Evolutionary conservation across 2,888 invertebrate genomes (phyloP).

Genomic region (Tiliacea citrago): DNA sequence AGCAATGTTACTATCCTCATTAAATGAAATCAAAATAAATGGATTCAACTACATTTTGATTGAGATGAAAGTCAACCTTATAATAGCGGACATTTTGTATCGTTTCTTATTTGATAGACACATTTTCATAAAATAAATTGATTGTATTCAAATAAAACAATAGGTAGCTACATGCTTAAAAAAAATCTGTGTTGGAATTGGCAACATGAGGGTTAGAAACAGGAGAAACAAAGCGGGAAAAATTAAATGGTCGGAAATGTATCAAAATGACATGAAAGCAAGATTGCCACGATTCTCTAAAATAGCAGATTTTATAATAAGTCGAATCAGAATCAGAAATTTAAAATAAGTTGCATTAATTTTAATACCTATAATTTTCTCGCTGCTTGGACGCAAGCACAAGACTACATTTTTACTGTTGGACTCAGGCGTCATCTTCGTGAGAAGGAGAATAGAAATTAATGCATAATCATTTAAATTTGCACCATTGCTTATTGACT

Average conservation of each 20-base stretch:
- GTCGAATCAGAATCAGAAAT: too few species aligned
- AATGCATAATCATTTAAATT: background rate
- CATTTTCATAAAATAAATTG: background rate
- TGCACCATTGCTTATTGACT: background rate
- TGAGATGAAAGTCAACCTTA: background rate
- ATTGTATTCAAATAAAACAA: background rate
- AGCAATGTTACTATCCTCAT: constrained; percentile 14
- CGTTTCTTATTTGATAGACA: background rate
- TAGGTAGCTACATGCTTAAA: too few species aligned
- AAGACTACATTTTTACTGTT: background rate
- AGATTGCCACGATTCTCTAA: too few species aligned
- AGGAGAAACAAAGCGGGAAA: too few species aligned
- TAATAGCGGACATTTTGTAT: too few species aligned
- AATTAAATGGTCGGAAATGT: too few species aligned
- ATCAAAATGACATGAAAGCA: too few species aligned
- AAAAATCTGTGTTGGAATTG: too few species aligned
- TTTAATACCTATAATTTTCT: too few species aligned
- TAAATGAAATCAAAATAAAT: background rate
- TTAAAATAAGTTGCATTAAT: too few species aligned
- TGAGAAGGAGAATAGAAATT: background rate
- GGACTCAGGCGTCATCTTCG: background rate
- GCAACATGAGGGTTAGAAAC: too few species aligned
- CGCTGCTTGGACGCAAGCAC: background rate
- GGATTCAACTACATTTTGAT: background rate
- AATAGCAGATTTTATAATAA: too few species aligned